These are phyloP conservation scores for Salmo trutta DNA, from an alignment of 2,797 vertebrate species.

Conservation along the genomic window DNA sequence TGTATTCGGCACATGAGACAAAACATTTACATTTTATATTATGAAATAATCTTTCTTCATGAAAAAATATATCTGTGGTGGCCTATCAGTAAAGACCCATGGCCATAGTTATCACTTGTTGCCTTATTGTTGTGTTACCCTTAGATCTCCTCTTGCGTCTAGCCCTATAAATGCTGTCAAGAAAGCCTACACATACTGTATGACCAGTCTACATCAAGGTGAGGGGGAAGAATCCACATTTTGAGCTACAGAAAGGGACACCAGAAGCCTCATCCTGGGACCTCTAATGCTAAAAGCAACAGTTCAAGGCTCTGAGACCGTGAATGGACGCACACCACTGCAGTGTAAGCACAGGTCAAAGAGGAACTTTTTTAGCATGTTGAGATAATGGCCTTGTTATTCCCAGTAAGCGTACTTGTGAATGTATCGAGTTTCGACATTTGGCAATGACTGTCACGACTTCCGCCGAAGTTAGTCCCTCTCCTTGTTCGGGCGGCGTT, in stretches of 20 bases:
- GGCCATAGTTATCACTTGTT: not conserved
- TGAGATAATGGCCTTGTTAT: conserved; percentile 26
- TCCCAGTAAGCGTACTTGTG: conserved; percentile 14
- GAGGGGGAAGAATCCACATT: not conserved
- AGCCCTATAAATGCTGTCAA: not conserved
- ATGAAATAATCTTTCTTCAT: not conserved
- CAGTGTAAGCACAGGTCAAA: conserved; percentile 38
- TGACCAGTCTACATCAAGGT: not conserved
- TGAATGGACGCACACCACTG: conserved; percentile 30
- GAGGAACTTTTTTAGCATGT: conserved; percentile 31
- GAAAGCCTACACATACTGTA: not conserved
- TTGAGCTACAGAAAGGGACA: not conserved
- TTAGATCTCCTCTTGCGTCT: not conserved
- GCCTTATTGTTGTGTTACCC: not conserved
- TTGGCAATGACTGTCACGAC: too few species aligned
- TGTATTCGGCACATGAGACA: too few species aligned
- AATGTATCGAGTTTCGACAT: conserved; percentile 17
- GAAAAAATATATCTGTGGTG: not conserved
- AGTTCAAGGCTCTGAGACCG: conserved; percentile 13
- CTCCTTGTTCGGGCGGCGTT: too few species aligned
- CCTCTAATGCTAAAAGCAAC: conserved; percentile 4
- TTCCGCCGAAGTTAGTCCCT: too few species aligned
- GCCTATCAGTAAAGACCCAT: not conserved
- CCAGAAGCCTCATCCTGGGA: not conserved
- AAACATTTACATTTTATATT: not conserved